Conservation (phyloP, 2,888 invertebrate genomes). For the Doris montereyensis region DNA sequence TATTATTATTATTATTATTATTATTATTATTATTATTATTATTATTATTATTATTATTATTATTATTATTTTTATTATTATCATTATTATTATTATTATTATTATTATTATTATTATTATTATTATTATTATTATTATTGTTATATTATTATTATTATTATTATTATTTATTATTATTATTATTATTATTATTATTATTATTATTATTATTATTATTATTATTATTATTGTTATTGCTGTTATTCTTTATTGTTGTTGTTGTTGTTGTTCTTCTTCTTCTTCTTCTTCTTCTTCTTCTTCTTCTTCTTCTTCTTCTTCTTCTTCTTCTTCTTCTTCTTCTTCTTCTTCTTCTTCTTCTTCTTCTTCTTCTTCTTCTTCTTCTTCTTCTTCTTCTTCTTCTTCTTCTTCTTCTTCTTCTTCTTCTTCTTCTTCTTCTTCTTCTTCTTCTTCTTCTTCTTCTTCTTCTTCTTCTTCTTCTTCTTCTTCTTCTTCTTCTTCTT, state of each 20-base stretch:
- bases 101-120: too few relatives aligned
- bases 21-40: too few relatives aligned
- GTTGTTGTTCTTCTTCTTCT: not conserved
- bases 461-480: not conserved
- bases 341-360: not conserved
- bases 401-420: not conserved
- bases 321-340: not conserved
- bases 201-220: not conserved
- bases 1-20: too few relatives aligned
- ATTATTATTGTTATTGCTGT: not conserved
- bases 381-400: slow-evolving; percentile 15
- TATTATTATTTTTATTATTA: too few relatives aligned
- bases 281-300: not conserved
- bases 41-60: too few relatives aligned
- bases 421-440: not conserved
- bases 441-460: not conserved
- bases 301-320: not conserved
- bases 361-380: slow-evolving; percentile 7
- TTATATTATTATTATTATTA: too few relatives aligned
- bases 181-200: not conserved
- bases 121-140: too few relatives aligned
- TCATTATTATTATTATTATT: too few relatives aligned
- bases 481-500: not conserved
- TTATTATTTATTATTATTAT: not conserved
- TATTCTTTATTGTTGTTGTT: too few relatives aligned